Percentiles rank a stretch among this genome's conserved stretches.
Conservation (phyloP, 2,797 vertebrate genomes). For the Poeciliopsis paucimaculata region DNA sequence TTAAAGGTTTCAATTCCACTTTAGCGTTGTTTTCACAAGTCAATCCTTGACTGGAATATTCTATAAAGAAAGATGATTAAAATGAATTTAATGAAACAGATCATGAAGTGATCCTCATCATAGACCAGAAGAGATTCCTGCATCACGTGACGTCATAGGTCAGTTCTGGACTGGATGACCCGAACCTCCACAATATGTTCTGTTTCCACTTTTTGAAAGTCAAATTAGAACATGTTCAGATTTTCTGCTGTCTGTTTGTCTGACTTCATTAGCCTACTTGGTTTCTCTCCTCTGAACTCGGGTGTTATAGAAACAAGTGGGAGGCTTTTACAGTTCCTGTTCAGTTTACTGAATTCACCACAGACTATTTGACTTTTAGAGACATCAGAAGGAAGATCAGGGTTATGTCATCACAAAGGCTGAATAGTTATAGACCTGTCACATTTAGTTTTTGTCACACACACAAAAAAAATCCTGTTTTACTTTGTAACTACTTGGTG, state of each 20-base stretch:
- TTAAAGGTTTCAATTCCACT: too few species aligned
- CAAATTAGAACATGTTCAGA: background rate
- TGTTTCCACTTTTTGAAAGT: background rate
- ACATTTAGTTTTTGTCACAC: too few species aligned
- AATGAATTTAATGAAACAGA: background rate
- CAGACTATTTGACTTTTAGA: background rate
- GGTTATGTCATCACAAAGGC: background rate
- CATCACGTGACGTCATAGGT: background rate
- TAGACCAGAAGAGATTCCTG: background rate
- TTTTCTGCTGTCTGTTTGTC: background rate
- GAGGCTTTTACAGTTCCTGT: background rate
- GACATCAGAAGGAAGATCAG: background rate
- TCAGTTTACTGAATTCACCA: background rate
- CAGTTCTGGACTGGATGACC: background rate
- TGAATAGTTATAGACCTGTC: background rate
- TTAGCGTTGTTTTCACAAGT: background rate
- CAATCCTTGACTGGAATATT: background rate
- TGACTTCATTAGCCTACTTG: background rate
- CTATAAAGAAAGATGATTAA: background rate
- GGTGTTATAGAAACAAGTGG: background rate
- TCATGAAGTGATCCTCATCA: background rate
- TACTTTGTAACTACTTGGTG: too few species aligned
- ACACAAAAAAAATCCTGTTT: too few species aligned
- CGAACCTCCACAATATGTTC: background rate
- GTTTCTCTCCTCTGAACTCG: background rate